A percentile compares a stretch with the other conserved stretches of the same genome.
Conservation (phyloP, 2,113 vertebrate genomes). For the Echinops telfairi region DNA sequence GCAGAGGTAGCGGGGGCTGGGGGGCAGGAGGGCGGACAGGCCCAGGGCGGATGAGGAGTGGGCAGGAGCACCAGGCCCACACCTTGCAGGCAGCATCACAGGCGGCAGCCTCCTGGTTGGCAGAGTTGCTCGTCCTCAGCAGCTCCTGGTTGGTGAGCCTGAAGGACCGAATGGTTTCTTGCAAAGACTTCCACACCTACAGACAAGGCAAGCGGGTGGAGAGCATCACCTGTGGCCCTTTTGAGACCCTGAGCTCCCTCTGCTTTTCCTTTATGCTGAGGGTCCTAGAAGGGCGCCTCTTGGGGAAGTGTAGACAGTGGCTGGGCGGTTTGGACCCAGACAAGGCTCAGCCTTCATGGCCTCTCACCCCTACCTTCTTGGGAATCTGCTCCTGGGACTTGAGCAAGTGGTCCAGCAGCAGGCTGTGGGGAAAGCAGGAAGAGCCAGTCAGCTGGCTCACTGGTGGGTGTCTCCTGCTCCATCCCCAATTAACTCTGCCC, state of each 20-base stretch:
- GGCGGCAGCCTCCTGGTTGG: constrained; percentile 84
- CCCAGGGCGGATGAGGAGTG: neutral
- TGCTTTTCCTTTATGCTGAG: neutral
- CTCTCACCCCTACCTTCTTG: constrained; percentile 88
- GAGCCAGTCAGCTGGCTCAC: neutral
- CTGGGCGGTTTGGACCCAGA: neutral
- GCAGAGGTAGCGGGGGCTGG: neutral
- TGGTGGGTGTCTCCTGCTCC: neutral
- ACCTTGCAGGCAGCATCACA: constrained; percentile 93
- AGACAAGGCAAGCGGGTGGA: neutral
- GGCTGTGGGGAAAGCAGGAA: constrained; percentile 82
- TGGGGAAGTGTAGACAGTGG: neutral
- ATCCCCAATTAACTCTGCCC: neutral
- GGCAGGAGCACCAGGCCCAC: neutral
- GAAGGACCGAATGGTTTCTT: constrained; percentile 94
- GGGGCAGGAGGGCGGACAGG: neutral
- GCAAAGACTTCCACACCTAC: constrained; percentile 92
- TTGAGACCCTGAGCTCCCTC: neutral
- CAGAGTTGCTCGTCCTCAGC: constrained; percentile 69
- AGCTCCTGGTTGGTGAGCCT: constrained; percentile 95
- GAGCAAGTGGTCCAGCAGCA: constrained; percentile 93
- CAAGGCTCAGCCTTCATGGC: neutral
- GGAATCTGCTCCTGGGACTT: constrained; percentile 90
- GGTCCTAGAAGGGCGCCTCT: neutral
- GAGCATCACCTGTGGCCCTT: neutral